Percentiles rank a stretch among this genome's conserved stretches.
Evolutionary conservation across 1,140 invertebrate genomes (phyloP).

Genomic region (Melipona quadrifasciata): DNA sequence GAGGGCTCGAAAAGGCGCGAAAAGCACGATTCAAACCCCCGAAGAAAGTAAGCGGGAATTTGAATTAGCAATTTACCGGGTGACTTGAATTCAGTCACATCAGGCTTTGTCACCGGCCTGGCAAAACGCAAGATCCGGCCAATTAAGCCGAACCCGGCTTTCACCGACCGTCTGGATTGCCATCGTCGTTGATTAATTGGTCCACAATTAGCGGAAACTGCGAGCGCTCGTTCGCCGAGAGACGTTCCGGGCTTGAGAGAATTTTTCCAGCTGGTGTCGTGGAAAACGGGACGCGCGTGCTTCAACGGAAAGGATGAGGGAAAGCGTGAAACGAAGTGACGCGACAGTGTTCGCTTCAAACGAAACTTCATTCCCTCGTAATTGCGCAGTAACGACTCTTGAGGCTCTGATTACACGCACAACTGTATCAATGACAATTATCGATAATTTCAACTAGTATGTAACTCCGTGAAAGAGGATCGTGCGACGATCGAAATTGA

Average conservation of each 20-base stretch:
- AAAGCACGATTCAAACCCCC: background rate
- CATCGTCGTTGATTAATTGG: constrained; percentile 31
- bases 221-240: background rate
- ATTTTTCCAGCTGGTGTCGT: background rate
- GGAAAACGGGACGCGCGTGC: background rate
- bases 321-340: background rate
- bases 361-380: no score
- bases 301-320: background rate
- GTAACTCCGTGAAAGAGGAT: no score
- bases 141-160: constrained; percentile 18
- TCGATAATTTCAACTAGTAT: no score
- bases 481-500: no score
- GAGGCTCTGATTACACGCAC: background rate
- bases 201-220: constrained; percentile 1
- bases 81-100: background rate
- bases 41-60: constrained; percentile 8
- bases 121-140: constrained; percentile 16
- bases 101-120: background rate
- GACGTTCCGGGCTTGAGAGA: no score
- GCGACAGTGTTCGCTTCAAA: background rate
- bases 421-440: no score
- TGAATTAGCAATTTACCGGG: constrained; percentile 12
- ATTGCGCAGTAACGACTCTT: background rate
- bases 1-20: no score
- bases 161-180: background rate